Evolutionary conservation across 2,113 vertebrate genomes (phyloP).

Genomic region (Vulpes vulpes): DNA sequence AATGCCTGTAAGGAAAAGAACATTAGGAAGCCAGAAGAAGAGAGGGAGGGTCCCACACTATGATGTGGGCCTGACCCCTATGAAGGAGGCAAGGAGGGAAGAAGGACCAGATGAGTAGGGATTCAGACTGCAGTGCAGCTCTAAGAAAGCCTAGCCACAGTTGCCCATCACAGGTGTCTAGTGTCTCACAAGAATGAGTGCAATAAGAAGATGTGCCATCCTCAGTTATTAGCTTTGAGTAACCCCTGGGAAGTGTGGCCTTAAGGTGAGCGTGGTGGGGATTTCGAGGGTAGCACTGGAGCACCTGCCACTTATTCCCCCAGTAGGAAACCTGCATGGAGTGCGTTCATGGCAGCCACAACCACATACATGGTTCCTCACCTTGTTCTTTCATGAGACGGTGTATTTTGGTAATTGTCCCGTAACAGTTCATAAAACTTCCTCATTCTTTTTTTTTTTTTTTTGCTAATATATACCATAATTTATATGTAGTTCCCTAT

Average conservation of each 20-base stretch:
- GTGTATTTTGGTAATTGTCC: not conserved
- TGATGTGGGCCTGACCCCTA: not conserved
- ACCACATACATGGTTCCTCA: not conserved
- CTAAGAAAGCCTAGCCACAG: not conserved
- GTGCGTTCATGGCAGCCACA: not conserved
- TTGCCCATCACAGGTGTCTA: not conserved
- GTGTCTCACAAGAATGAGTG: not conserved
- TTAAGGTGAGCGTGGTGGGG: not conserved
- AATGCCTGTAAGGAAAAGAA: not conserved
- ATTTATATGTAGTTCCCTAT: not conserved
- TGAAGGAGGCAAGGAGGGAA: not conserved
- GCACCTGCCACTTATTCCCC: not conserved
- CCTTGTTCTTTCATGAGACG: not conserved
- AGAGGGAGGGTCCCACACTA: not conserved
- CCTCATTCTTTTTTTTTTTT: not conserved
- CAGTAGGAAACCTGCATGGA: not conserved
- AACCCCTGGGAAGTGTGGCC: not conserved
- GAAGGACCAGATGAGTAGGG: no score
- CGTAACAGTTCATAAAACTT: not conserved
- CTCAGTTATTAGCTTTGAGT: not conserved
- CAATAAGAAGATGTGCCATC: not conserved
- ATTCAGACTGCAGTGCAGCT: not conserved
- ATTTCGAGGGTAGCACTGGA: not conserved
- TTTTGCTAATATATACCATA: not conserved
- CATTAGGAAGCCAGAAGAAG: not conserved